Base-by-base conservation (phyloP, 2,888 invertebrate species). In the Thumatha senex region DNA sequence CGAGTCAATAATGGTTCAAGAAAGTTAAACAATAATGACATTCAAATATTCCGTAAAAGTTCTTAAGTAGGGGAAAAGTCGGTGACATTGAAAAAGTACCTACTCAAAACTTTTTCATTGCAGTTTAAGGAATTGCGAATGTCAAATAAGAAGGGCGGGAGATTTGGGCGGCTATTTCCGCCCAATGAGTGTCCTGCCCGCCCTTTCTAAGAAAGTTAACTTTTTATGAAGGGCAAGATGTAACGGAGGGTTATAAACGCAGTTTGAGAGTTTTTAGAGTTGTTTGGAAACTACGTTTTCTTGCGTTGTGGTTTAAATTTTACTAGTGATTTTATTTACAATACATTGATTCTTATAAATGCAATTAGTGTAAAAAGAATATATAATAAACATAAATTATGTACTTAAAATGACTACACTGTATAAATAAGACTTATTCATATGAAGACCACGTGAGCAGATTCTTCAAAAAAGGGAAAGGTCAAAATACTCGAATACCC, bases 71-170 rank as follows among this genome's bases (percentile, higher is more conserved):
- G 77, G 73, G 72, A 75, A 76, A 78, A 78, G 74, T 72, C 72
- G 73, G 72, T 80, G 86, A 86, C 86, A 86, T 84, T 82, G 84
- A 69, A 65, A 53, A 83, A 80, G 78, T 77, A 73, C 73, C 77
- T 77, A 73, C 73, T 76, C 49, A 50, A 76, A 89, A 89, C 83
- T 88, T 90, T 89, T 89, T 86, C 80, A 74, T 63, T 40, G 67
- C 72, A 72, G 68, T 78, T 82, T 80, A 80, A 84, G 83, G 74
- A 85, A 85, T 76, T 82, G 72, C 79, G 84, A 86, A 86, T 87
- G 85, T 84, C 84, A 86, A 86, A 82, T 80, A 80, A 74, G 78
- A 72, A 85, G 86, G 88, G 89, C 84, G 86, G 83, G 80, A 74
- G 70, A 62, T 69, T 72, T 70, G 77, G 81, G 82, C 84, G 83